These are phyloP conservation scores for Nectonema munidae DNA, from an alignment of 2,888 invertebrate species.

Conservation along the genomic window DNA sequence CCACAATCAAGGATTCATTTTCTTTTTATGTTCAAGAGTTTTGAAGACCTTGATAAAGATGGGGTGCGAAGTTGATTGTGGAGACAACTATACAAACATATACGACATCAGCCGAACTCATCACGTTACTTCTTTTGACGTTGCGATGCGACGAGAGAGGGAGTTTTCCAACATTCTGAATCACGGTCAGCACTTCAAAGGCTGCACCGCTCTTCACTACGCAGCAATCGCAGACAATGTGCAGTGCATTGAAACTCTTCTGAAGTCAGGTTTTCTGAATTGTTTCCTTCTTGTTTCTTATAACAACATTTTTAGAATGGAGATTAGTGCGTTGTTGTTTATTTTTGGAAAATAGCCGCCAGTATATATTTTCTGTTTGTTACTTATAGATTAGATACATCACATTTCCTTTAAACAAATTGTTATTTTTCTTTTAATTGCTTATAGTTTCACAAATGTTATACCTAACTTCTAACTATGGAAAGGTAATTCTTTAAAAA, in stretches of 20 bases:
- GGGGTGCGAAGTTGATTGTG: conserved; percentile 44
- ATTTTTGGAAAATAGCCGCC: no score
- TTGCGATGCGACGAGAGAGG: conserved; percentile 34
- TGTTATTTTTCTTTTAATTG: no score
- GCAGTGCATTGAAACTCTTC: conserved; percentile 29
- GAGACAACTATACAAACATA: conserved; percentile 40
- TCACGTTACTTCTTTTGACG: conserved; percentile 38
- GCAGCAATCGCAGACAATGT: conserved; percentile 41
- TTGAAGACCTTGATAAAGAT: conserved; percentile 26
- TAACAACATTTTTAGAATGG: background rate
- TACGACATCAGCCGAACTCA: conserved; percentile 33
- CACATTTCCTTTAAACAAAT: no score
- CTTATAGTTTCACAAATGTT: no score
- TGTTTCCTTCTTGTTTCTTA: conserved; percentile 13
- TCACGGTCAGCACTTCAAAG: conserved; percentile 38
- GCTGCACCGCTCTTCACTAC: conserved; percentile 58
- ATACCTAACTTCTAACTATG: no score
- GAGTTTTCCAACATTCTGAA: conserved; percentile 38
- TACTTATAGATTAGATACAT: no score
- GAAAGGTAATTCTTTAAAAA: no score
- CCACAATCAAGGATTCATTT: no score
- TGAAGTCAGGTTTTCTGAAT: conserved; percentile 14
- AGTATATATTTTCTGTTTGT: no score
- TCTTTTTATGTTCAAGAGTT: conserved; percentile 21
- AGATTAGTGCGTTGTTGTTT: no score